Percentiles rank a stretch among this genome's conserved stretches.
These are phyloP conservation scores for Geotrupes spiniger DNA, from an alignment of 2,888 invertebrate species.

Conservation along the genomic window DNA sequence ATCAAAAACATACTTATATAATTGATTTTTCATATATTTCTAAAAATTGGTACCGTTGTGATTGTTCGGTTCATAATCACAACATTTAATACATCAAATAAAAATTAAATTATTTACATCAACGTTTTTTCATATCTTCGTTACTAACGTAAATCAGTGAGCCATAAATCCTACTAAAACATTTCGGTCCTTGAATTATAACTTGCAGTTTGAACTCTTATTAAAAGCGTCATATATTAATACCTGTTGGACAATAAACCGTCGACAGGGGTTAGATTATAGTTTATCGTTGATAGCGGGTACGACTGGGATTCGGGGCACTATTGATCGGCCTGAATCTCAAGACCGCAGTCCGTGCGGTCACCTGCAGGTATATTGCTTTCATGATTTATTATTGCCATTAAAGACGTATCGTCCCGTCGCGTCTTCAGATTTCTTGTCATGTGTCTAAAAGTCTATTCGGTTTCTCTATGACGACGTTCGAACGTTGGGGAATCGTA, in stretches of 20 bases:
- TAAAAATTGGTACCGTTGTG: too few relatives aligned
- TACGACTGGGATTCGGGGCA: conserved; percentile 23
- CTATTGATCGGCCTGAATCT: conserved; percentile 35
- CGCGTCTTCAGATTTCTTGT: conserved; percentile 16
- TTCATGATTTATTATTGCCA: conserved; percentile 40
- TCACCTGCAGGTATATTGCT: conserved; percentile 40
- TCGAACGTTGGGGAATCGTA: too few relatives aligned
- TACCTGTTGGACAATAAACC: conserved; percentile 42
- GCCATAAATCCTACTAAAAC: too few relatives aligned
- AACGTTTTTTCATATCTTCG: too few relatives aligned
- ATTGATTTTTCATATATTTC: too few relatives aligned
- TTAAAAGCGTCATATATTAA: conserved; percentile 36
- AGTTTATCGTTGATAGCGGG: conserved; percentile 34
- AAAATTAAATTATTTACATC: too few relatives aligned
- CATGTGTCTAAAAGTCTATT: conserved; percentile 6
- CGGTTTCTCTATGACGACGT: background rate
- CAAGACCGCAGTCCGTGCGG: conserved; percentile 36
- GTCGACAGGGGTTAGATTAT: conserved; percentile 39
- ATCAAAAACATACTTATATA: too few relatives aligned
- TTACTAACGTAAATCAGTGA: too few relatives aligned
- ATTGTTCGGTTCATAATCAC: too few relatives aligned
- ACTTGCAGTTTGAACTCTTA: conserved; percentile 24
- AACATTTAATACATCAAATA: too few relatives aligned
- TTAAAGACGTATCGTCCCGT: conserved; percentile 37
- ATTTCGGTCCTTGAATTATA: conserved; percentile 6